phyloP scores from a whole-genome alignment of 1,140 invertebrate species.

The Mya arenaria region DNA sequence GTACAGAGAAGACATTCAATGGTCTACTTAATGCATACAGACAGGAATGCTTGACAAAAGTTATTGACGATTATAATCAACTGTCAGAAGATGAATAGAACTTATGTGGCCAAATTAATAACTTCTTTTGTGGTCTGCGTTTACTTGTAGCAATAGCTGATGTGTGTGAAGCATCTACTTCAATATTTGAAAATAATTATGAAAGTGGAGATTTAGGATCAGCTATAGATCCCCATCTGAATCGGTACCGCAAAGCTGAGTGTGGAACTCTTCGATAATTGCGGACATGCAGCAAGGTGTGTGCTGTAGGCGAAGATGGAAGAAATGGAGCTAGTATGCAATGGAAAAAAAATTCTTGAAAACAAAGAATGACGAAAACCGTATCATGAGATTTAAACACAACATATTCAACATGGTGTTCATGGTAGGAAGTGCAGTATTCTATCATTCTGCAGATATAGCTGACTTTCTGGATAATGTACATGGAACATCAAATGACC shows the following conservation, averaged over 20 bases:
- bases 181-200: constrained; percentile 17
- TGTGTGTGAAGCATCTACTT: background rate
- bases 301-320: constrained; percentile 52
- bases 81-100: constrained; percentile 26
- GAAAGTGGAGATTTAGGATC: constrained; percentile 13
- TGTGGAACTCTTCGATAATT: constrained; percentile 44
- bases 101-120: constrained; percentile 25
- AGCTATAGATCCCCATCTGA: background rate
- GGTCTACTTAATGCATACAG: constrained; percentile 39
- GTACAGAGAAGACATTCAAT: constrained; percentile 54
- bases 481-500: constrained; percentile 21
- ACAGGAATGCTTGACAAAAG: constrained; percentile 29
- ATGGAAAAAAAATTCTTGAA: background rate
- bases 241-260: constrained; percentile 23
- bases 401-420: constrained; percentile 59
- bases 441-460: background rate
- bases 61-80: constrained; percentile 28
- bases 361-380: background rate
- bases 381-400: constrained; percentile 12
- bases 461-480: constrained; percentile 22
- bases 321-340: constrained; percentile 35
- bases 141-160: constrained; percentile 48
- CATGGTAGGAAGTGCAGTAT: constrained; percentile 23
- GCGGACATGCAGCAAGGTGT: constrained; percentile 40
- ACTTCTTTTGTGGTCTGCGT: constrained; percentile 41